Evolutionary conservation across 2,797 vertebrate genomes (phyloP).

Genomic region (Glossophaga mutica): DNA sequence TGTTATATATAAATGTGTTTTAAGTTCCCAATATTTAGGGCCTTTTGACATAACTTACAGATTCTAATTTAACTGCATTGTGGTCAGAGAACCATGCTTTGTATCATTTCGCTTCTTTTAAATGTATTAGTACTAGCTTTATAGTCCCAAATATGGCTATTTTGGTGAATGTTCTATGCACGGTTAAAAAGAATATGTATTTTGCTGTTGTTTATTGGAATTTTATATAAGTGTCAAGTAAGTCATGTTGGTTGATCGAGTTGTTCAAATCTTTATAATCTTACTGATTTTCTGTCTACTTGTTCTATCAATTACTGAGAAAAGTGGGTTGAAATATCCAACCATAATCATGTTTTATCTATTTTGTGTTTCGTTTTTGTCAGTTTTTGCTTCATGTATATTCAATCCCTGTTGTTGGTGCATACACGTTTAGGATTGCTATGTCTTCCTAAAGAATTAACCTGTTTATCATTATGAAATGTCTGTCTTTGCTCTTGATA

Average conservation of each 20-base stretch:
- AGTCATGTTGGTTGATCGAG: background rate
- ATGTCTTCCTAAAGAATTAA: background rate
- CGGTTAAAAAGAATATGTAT: background rate
- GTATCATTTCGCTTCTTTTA: background rate
- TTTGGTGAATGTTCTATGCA: background rate
- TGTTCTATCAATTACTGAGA: conserved; percentile 5
- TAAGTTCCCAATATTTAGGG: background rate
- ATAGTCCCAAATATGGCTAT: background rate
- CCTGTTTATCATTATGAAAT: background rate
- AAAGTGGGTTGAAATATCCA: background rate
- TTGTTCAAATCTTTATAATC: background rate
- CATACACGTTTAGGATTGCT: background rate
- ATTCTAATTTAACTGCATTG: background rate
- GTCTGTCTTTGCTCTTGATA: background rate
- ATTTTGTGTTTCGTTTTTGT: background rate
- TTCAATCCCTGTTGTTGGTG: background rate
- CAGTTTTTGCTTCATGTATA: conserved; percentile 1
- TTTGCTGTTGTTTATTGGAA: background rate
- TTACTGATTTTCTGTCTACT: background rate
- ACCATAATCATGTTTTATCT: background rate
- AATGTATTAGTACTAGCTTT: conserved; percentile 5
- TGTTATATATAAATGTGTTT: background rate
- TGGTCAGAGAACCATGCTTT: background rate
- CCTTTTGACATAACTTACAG: background rate
- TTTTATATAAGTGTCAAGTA: conserved; percentile 6